phyloP scores from a whole-genome alignment of 2,888 invertebrate genomes.

The Stenotaenia linearis region DNA sequence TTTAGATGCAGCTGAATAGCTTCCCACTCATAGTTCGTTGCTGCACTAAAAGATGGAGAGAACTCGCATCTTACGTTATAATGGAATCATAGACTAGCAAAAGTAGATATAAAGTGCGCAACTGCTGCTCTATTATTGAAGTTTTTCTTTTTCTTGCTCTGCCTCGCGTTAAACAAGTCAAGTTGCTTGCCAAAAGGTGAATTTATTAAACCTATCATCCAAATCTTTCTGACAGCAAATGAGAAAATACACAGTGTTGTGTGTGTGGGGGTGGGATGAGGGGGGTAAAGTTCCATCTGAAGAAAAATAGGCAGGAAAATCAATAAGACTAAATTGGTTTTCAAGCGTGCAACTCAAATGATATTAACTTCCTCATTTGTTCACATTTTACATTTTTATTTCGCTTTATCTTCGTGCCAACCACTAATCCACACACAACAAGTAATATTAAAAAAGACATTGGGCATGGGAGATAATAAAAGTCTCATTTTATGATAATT shows the following conservation, averaged over 20 bases:
- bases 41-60: background rate
- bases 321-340: conserved; percentile 14
- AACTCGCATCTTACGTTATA: background rate
- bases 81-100: conserved; percentile 1
- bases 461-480: background rate
- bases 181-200: background rate
- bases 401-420: background rate
- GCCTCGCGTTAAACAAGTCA: background rate
- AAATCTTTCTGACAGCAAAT: conserved; percentile 7
- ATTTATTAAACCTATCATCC: conserved; percentile 17
- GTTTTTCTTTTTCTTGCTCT: background rate
- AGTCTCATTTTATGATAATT: no score
- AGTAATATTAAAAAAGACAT: background rate
- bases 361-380: background rate
- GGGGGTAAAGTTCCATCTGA: background rate
- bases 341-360: conserved; percentile 11
- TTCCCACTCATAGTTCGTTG: background rate
- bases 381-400: conserved; percentile 15
- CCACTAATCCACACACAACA: background rate
- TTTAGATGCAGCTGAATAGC: conserved; percentile 11
- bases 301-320: background rate
- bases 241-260: background rate
- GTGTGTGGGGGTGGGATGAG: background rate
- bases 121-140: background rate
- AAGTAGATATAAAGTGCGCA: background rate